Evolutionary conservation across 64 coral and sea anemone species (phyloP).

Genomic region (Platygyra sinensis): DNA sequence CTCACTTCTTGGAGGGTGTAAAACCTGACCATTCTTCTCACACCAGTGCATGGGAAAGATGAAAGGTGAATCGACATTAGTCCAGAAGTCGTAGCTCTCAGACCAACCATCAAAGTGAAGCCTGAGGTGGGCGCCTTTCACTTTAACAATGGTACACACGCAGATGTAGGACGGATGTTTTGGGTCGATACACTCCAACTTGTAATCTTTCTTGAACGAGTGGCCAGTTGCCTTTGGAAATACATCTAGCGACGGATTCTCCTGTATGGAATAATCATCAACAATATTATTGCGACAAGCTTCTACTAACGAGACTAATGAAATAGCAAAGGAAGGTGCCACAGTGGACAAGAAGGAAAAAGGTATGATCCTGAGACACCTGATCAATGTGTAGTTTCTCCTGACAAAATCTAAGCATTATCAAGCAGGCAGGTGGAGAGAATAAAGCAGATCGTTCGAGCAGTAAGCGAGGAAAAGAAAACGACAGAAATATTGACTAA

Average conservation of each 20-base stretch:
- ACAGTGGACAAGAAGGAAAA: too few species aligned
- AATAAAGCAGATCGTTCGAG: too few species aligned
- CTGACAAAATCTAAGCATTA: too few species aligned
- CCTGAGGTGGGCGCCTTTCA: slow-evolving; percentile 83
- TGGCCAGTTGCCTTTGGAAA: slow-evolving; percentile 67
- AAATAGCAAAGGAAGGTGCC: too few species aligned
- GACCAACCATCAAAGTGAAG: slow-evolving; percentile 99
- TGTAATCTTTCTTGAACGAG: slow-evolving; percentile 90
- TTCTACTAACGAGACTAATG: too few species aligned
- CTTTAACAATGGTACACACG: slow-evolving; percentile 86
- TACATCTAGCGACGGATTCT: slow-evolving; percentile 87
- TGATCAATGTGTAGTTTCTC: too few species aligned
- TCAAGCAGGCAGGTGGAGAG: too few species aligned
- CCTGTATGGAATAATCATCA: slow-evolving; percentile 25
- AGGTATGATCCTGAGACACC: too few species aligned
- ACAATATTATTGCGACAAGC: too few species aligned
- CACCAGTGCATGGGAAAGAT: slow-evolving; percentile 98
- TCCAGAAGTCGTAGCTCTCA: slow-evolving; percentile 99
- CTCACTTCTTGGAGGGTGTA: slow-evolving; percentile 87
- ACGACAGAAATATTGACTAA: too few species aligned
- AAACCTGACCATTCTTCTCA: slow-evolving; percentile 74
- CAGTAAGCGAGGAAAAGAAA: too few species aligned
- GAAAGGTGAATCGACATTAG: slow-evolving; percentile 89
- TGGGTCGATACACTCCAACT: slow-evolving; percentile 92
- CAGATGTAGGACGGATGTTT: slow-evolving; percentile 97